Percentiles rank a stretch among this genome's conserved stretches.
Evolutionary conservation across 1,140 invertebrate species (phyloP).

Genomic region (Drosophila simulans): DNA sequence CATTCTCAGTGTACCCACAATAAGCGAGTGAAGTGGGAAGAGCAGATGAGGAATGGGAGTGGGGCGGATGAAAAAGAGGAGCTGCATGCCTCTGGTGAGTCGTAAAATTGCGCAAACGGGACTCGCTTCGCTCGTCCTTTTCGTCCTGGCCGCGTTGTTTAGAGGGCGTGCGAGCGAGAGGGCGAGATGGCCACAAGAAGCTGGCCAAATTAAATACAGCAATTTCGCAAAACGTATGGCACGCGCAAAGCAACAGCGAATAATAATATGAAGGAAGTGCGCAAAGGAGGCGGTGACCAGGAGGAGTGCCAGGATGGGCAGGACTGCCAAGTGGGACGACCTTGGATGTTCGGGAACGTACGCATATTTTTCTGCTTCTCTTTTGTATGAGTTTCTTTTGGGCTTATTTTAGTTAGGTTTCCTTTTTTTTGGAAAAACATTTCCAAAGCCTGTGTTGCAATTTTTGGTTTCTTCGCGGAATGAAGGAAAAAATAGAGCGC

Average conservation of each 20-base stretch:
- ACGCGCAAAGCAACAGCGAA: constrained; percentile 55
- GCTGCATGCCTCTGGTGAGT: constrained; percentile 62
- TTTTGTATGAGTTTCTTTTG: constrained; percentile 28
- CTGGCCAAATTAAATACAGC: constrained; percentile 75
- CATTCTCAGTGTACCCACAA: constrained; percentile 63
- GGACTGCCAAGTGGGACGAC: constrained; percentile 9
- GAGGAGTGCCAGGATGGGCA: too few species aligned
- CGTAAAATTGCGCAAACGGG: constrained; percentile 71
- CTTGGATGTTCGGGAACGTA: constrained; percentile 42
- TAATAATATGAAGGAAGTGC: constrained; percentile 65
- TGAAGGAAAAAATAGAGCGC: constrained; percentile 6
- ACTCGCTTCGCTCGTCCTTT: constrained; percentile 13
- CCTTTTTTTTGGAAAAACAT: constrained; percentile 22
- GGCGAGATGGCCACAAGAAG: constrained; percentile 5
- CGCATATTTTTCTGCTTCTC: constrained; percentile 49
- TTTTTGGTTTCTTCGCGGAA: constrained; percentile 38
- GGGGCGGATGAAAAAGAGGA: constrained; percentile 17
- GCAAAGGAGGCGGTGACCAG: constrained; percentile 25
- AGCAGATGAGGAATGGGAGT: too few species aligned
- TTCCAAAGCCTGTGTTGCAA: constrained; percentile 38
- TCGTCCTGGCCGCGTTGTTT: constrained; percentile 29
- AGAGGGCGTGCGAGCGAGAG: constrained; percentile 18
- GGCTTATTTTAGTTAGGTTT: constrained; percentile 3
- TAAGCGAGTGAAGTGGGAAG: constrained; percentile 41
- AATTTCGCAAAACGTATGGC: constrained; percentile 67